Conservation (phyloP, 2,888 invertebrate species). For the Apomyelois bistriatella region DNA sequence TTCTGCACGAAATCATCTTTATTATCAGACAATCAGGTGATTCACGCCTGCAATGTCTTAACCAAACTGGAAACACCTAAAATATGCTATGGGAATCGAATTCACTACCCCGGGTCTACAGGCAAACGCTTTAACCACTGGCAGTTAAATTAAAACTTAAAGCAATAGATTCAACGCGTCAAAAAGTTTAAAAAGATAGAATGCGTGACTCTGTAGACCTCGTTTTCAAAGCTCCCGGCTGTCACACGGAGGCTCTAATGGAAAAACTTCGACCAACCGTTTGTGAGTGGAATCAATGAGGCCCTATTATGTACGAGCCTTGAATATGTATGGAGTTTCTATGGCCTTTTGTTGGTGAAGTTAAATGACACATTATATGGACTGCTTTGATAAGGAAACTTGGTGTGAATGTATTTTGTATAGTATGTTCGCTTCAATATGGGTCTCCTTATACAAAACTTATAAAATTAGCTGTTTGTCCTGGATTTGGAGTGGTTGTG, state of each 20-base stretch:
- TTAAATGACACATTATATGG: background rate
- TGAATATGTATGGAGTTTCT: background rate
- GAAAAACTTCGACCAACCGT: background rate
- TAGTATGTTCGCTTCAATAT: no score
- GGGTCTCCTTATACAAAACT: no score
- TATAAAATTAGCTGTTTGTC: no score
- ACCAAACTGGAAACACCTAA: no score
- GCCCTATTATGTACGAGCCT: background rate
- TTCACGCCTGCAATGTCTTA: no score
- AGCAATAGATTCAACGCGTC: background rate
- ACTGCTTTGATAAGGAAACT: background rate
- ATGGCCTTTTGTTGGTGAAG: background rate
- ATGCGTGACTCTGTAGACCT: background rate
- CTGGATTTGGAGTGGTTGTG: no score
- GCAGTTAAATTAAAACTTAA: no score
- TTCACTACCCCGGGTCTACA: no score
- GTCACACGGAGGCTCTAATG: conserved; percentile 1
- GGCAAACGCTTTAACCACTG: no score
- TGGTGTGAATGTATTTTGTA: background rate
- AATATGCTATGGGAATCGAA: no score
- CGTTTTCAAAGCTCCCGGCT: background rate
- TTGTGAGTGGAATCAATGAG: conserved; percentile 3
- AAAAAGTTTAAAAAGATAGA: background rate
- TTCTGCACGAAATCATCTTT: no score
- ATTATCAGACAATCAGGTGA: no score